Evolutionary conservation across 92 coral and sea anemone genomes (phyloP), one percentile per base, ranked within the genome.

Genomic region (Paramuricea clavata): DNA sequence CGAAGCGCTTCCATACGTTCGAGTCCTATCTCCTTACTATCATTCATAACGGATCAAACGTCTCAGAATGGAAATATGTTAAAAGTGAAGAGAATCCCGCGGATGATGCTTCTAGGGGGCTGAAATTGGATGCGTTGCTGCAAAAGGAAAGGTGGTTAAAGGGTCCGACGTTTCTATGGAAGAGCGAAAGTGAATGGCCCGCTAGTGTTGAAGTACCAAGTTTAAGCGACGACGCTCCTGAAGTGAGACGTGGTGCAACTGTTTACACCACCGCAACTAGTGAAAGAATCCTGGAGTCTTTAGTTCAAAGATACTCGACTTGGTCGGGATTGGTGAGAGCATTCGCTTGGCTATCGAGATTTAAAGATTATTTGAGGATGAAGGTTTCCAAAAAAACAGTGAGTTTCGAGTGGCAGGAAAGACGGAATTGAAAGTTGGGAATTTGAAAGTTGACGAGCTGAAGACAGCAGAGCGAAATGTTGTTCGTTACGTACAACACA

Each of bases 281-380:
- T 23, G 44, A 36, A 22, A 52, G 71, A 21, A 7, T 64, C 2
- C 13, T 72, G 23, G 69, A 83, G 32, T 47, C 28, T 22, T 27
- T 70, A 44, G 49, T 83, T 11, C n/a, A 16, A 35, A 50, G 47
- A 21, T 57, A 49, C n/a, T 85, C 82, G 3, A 35, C 89, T 6
- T 91, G 91, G 94, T 83, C 92, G 91, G 87, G 74, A 25, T 74
- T 92, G 32, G 82, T 75, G 44, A 50, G 49, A 60, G 84, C 95
- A 15, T 69, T 92, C 30, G 84, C 89, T 0, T 92, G 89, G 95
- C 35, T 89, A 68, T 65, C 82, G 72, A 64, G 92, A 17, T 89
- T 64, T 49, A 92, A 89, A 80, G 62, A 19, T 47, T 78, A 68
- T 54, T 84, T 87, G 67, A 86, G 17, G 36, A 27, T 23, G 30